Evolutionary conservation across 2,113 vertebrate genomes (phyloP).

Genomic region (Tinamus guttatus): DNA sequence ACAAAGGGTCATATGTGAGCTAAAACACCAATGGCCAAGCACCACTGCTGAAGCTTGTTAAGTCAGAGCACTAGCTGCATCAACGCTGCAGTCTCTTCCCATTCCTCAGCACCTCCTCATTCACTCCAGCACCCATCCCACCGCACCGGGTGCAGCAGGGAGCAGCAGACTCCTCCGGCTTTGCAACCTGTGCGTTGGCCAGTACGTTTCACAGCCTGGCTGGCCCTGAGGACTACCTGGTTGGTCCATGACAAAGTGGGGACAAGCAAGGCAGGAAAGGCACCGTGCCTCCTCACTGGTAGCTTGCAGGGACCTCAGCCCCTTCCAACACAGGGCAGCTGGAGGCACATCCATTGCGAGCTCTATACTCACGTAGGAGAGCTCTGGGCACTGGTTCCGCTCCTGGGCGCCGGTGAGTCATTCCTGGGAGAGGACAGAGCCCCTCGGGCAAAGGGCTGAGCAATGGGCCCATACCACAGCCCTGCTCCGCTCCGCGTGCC

Average conservation of each 20-base stretch:
- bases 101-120: background rate
- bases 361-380: background rate
- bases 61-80: background rate
- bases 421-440: background rate
- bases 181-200: background rate
- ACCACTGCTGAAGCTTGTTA: background rate
- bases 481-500: background rate
- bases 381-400: background rate
- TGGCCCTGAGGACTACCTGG: slow-evolving; percentile 26
- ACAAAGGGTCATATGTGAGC: background rate
- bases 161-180: background rate
- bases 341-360: fast-evolving
- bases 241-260: background rate
- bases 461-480: background rate
- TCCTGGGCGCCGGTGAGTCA: background rate
- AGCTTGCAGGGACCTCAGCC: background rate
- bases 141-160: background rate
- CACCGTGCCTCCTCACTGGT: background rate
- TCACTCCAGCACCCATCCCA: background rate
- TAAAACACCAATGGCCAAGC: background rate
- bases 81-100: background rate
- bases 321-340: background rate
- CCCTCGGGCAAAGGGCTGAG: background rate
- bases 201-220: background rate
- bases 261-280: background rate